These are phyloP conservation scores for Brotogeris chrysoptera DNA, from an alignment of 2,797 vertebrate genomes.

Conservation along the genomic window DNA sequence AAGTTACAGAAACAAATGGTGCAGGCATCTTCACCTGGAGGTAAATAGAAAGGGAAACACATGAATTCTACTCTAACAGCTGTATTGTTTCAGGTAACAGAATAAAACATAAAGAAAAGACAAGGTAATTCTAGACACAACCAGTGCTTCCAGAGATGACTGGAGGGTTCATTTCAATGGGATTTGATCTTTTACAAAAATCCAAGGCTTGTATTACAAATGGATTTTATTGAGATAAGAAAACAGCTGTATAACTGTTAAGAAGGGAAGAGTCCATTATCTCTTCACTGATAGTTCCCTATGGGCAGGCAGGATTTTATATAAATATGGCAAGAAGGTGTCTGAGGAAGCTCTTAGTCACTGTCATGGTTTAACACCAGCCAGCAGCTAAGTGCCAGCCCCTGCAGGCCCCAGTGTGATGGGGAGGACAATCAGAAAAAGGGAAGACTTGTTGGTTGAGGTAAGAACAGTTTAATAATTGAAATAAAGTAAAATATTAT, in stretches of 20 bases:
- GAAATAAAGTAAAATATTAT: neutral
- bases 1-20: neutral
- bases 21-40: neutral
- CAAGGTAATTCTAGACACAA: neutral
- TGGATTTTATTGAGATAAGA: neutral
- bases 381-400: neutral
- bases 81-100: neutral
- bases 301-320: neutral
- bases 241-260: neutral
- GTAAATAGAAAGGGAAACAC: neutral
- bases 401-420: neutral
- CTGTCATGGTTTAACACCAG: neutral
- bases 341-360: neutral
- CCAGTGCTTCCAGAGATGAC: neutral
- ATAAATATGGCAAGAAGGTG: neutral
- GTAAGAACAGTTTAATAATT: neutral
- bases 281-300: neutral
- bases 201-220: neutral
- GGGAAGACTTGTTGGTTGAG: neutral
- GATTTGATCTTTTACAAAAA: neutral
- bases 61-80: neutral
- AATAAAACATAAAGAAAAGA: neutral
- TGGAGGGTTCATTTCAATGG: neutral
- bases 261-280: neutral
- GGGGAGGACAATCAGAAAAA: neutral